Conservation (phyloP, 1,140 invertebrate genomes). For the Drosophila bocqueti region DNA sequence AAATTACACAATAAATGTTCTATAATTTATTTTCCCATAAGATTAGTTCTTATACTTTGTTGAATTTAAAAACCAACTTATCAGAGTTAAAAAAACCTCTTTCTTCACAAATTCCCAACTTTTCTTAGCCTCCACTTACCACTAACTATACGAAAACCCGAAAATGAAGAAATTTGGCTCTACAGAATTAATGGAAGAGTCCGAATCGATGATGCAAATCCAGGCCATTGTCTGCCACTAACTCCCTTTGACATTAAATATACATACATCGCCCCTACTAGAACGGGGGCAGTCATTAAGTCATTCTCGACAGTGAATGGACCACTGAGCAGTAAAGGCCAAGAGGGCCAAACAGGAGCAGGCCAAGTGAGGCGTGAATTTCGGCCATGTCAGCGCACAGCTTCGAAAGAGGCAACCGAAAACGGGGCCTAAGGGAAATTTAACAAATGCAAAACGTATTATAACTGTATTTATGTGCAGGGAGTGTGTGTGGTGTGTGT, state of each 20-base stretch:
- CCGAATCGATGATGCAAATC: slow-evolving; percentile 10
- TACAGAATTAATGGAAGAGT: not conserved
- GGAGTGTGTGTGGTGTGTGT: not conserved
- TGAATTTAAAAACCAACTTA: not conserved
- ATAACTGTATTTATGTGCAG: slow-evolving; percentile 58
- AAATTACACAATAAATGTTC: too few species aligned
- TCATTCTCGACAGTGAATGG: slow-evolving; percentile 40
- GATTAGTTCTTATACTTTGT: too few species aligned
- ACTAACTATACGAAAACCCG: not conserved
- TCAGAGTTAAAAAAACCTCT: not conserved
- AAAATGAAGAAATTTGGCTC: not conserved
- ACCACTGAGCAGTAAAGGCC: slow-evolving; percentile 50
- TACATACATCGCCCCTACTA: slow-evolving; percentile 13
- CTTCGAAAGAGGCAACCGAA: slow-evolving; percentile 24
- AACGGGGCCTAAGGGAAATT: slow-evolving; percentile 79
- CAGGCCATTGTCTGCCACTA: slow-evolving; percentile 15
- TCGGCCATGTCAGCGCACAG: slow-evolving; percentile 64
- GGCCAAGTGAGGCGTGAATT: slow-evolving; percentile 72
- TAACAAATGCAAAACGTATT: slow-evolving; percentile 71
- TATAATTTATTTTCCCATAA: too few species aligned
- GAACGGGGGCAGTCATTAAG: slow-evolving; percentile 31
- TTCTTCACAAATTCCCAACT: not conserved
- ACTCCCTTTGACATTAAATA: slow-evolving; percentile 36
- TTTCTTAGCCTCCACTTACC: not conserved
- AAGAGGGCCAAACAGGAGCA: slow-evolving; percentile 7